phyloP scores from a whole-genome alignment of 2,113 vertebrate species.

The Brachirus orientalis region DNA sequence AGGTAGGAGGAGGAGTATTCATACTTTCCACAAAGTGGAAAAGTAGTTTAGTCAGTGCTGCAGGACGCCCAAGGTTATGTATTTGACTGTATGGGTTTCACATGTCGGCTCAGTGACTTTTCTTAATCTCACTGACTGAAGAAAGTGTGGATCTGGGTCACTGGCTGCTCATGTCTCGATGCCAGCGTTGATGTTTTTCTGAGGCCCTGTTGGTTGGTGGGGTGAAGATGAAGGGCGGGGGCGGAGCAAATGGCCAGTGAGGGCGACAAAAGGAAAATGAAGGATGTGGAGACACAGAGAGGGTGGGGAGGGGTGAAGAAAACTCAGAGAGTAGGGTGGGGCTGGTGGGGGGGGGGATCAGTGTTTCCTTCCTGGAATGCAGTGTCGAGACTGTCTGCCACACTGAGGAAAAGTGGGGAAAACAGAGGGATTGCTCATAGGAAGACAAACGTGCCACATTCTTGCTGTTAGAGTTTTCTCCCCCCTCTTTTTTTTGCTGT shows the following conservation, averaged over 20 bases:
- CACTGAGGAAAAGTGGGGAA: slow-evolving; percentile 66
- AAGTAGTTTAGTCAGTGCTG: slow-evolving; percentile 38
- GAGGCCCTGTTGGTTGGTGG: slow-evolving; percentile 16
- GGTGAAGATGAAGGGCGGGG: slow-evolving; percentile 45
- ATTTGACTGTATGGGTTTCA: slow-evolving; percentile 34
- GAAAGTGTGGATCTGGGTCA: background rate
- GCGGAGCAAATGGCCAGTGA: slow-evolving; percentile 60
- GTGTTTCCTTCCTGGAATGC: slow-evolving; percentile 77
- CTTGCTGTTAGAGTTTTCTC: slow-evolving; percentile 59
- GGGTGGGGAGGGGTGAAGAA: slow-evolving; percentile 42
- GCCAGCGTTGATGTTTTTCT: slow-evolving; percentile 21
- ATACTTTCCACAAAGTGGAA: slow-evolving; percentile 58
- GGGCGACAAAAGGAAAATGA: slow-evolving; percentile 72
- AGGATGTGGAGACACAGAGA: slow-evolving; percentile 65
- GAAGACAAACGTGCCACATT: slow-evolving; percentile 75
- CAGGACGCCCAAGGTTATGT: slow-evolving; percentile 20
- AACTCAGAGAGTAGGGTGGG: slow-evolving; percentile 38
- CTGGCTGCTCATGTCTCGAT: background rate
- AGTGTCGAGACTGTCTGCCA: slow-evolving; percentile 66
- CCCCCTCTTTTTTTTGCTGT: slow-evolving; percentile 27
- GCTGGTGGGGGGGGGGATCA: slow-evolving; percentile 49
- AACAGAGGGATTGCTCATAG: slow-evolving; percentile 68
- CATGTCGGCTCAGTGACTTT: too few species aligned
- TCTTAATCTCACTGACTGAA: background rate
- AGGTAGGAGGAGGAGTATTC: slow-evolving; percentile 46